Evolutionary conservation across 2,797 vertebrate species (phyloP), one percentile per base, ranked within the genome.

Genomic region (Melanotaenia parkinsoni): DNA sequence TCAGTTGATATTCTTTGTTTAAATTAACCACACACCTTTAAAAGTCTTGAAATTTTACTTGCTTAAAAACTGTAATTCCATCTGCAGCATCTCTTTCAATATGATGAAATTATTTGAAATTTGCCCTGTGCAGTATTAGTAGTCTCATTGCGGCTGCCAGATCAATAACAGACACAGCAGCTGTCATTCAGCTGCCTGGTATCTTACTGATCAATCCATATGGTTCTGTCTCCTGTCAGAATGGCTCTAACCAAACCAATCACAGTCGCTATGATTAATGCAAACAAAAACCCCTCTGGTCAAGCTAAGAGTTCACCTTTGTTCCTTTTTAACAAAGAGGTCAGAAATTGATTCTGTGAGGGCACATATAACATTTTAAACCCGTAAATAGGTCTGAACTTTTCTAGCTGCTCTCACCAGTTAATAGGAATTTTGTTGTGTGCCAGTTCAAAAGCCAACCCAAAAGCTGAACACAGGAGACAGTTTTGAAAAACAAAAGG

Each of bases 71-170:
- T 37, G 37, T 40, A 74, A 61, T 11, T 59, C 40, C 45, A 30
- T 35, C 67, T 12, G 60, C 4, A 24, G 28, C 71, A 64, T 74
- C 70, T 65, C 61, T 77, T 22, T 22, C 1, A 3, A 43, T 32
- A 61, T 79, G 62, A 76, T 71, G 69, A 79, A 79, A 85, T 50
- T 0, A 50, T 45, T 43, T 32, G 80, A 50, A 87, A 81, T 64
- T 65, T 33, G 5, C 33, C 56, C 63, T 5, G 22, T n/a, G 0
- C 16, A 3, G 13, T 63, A 79, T 79, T 72, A 68, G 40, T 54
- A 74, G 76, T 81, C 63, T 77, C 63, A 47, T 70, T 80, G 24
- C 22, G 65, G 74, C 72, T 45, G 63, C 72, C 59, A 40, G 64
- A 77, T 87, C 70, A 57, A 50, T 66, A 45, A 24, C 51, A 45